Base-by-base conservation (phyloP, 2,888 invertebrate species). In the Charanyca ferruginea region DNA sequence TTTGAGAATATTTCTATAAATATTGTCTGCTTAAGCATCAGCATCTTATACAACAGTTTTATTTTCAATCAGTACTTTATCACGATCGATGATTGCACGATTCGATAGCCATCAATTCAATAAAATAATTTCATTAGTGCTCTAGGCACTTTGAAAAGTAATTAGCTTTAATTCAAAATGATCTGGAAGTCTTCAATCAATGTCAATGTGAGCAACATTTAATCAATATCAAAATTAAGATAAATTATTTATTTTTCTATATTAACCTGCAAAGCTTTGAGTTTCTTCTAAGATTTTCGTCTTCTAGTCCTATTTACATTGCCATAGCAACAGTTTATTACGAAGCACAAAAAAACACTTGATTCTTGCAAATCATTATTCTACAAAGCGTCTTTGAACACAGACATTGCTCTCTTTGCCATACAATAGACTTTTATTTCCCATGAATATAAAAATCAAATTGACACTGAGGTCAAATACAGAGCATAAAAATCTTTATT, bases 371-470 rank as follows among this genome's bases (percentile, higher is more conserved):
- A 84, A 79, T 85, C 79, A 80, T 80, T 64, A 68, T 81, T 77
- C 70, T 73, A 69, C 70, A 74, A 80, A 71, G 66, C 59, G 73
- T 79, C 62, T 80, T 62, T 68, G 71, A 70, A 64, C 66, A 53
- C 61, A 70, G 65, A 62, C 61, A 64, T 58, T 64, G 72, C 48
- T 79, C 69, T 73, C 73, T 71, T 73, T 66, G 52, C 64, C 38
- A 63, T 61, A 88, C 88, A 89, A 88, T 88, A 77, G 84, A 70
- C 79, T 76, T 68, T 81, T 83, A 84, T 86, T 88, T 87, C 83
- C 83, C 85, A 87, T 90, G 88, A 91, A 90, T 90, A 86, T 87
- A 87, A 85, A 89, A 88, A 89, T 89, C 84, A 84, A 85, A 89
- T 85, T 86, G 89, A 88, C 87, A 82, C 83, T 72, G 79, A 83